These are phyloP conservation scores for Panagrolaimus sp. DNA, from an alignment of 1,140 invertebrate genomes.

Conservation along the genomic window DNA sequence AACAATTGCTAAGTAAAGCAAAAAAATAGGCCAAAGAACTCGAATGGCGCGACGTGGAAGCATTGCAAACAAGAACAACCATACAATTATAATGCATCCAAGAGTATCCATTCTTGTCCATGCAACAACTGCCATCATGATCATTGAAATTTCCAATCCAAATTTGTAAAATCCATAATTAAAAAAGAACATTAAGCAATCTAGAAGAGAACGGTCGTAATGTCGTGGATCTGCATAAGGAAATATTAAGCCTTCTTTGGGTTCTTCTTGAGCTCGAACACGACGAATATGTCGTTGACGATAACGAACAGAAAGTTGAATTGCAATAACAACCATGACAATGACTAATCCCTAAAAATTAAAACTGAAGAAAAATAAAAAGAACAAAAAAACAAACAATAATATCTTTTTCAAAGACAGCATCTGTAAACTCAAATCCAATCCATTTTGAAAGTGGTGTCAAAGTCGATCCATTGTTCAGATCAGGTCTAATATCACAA, in stretches of 20 bases:
- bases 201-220: conserved; percentile 75
- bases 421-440: conserved; percentile 7
- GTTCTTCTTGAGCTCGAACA: conserved; percentile 33
- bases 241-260: conserved; percentile 72
- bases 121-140: conserved; percentile 77
- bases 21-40: conserved; percentile 79
- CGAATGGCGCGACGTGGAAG: conserved; percentile 68
- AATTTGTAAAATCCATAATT: conserved; percentile 93
- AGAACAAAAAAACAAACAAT: conserved; percentile 15
- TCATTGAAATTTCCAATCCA: conserved; percentile 82
- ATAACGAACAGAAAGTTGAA: conserved; percentile 49
- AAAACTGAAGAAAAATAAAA: conserved; percentile 13
- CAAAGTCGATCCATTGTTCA: not conserved
- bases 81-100: conserved; percentile 77
- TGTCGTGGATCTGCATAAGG: conserved; percentile 69
- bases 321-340: conserved; percentile 43
- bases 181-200: conserved; percentile 78
- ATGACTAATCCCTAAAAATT: conserved; percentile 39
- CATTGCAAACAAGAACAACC: conserved; percentile 75
- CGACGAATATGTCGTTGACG: conserved; percentile 41
- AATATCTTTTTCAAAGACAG: conserved; percentile 18
- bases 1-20: conserved; percentile 72
- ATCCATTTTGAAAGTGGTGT: not conserved
- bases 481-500: not conserved
- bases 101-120: conserved; percentile 82